Evolutionary conservation across 1,140 invertebrate genomes (phyloP).

Genomic region (Campoletis sonorensis): DNA sequence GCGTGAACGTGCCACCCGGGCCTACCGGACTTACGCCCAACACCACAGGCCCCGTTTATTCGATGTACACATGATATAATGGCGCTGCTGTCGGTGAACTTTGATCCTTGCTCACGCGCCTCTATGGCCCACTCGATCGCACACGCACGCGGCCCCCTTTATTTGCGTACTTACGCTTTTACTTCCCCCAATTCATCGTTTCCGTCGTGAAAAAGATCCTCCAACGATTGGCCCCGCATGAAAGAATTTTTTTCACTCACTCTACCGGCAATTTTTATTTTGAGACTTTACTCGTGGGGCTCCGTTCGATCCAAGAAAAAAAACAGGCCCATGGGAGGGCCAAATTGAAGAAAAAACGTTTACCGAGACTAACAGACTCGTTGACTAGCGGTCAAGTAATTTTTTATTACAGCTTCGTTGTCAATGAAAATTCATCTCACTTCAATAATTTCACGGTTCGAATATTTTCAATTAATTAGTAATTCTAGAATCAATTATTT

Average conservation of each 20-base stretch:
- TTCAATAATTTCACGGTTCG: too few relatives aligned
- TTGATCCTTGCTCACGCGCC: constrained; percentile 51
- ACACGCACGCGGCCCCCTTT: not conserved
- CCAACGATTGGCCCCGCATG: not conserved
- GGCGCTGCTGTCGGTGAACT: constrained; percentile 49
- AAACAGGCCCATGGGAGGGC: too few relatives aligned
- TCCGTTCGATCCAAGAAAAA: too few relatives aligned
- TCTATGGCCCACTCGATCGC: not conserved
- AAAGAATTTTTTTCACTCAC: not conserved
- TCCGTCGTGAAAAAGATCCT: not conserved
- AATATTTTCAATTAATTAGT: too few relatives aligned
- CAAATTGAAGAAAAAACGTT: too few relatives aligned
- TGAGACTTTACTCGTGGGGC: not conserved
- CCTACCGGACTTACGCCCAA: constrained; percentile 39
- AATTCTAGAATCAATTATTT: too few relatives aligned
- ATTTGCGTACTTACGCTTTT: not conserved
- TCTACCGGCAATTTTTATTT: not conserved
- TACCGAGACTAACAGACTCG: not conserved
- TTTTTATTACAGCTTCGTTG: too few relatives aligned
- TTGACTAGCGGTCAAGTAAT: not conserved
- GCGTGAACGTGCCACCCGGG: constrained; percentile 37
- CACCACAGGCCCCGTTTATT: constrained; percentile 21
- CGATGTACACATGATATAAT: not conserved
- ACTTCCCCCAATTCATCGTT: constrained; percentile 18
- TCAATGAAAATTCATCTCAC: too few relatives aligned